A percentile compares a stretch with the other conserved stretches of the same genome.
Conservation (phyloP, 2,888 invertebrate species). For the Panorpa germanica region DNA sequence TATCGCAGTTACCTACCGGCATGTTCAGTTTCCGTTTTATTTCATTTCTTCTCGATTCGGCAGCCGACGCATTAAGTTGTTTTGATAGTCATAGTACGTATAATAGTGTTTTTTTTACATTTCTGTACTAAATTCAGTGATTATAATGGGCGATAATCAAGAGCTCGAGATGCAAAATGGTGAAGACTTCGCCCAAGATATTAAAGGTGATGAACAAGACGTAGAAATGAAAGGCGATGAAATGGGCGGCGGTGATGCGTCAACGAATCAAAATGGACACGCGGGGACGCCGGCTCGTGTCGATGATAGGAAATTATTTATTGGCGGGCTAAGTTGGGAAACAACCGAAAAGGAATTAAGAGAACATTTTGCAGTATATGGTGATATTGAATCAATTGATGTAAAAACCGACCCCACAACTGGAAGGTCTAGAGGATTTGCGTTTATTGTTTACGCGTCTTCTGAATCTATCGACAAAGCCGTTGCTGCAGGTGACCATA, state of each 20-base stretch:
- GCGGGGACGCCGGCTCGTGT: slow-evolving; percentile 52
- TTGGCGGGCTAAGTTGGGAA: slow-evolving; percentile 97
- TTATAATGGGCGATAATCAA: too few species aligned
- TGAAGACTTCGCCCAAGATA: slow-evolving; percentile 49
- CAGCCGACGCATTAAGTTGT: too few species aligned
- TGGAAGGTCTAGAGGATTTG: slow-evolving; percentile 77
- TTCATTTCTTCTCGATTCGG: too few species aligned
- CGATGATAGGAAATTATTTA: slow-evolving; percentile 91
- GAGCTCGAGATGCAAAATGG: slow-evolving; percentile 45
- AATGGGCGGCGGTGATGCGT: slow-evolving; percentile 45
- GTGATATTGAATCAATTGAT: slow-evolving; percentile 78
- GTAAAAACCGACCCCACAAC: slow-evolving; percentile 83
- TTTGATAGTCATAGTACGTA: too few species aligned
- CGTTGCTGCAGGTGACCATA: slow-evolving; percentile 60
- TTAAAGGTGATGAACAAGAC: slow-evolving; percentile 43
- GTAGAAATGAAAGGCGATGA: slow-evolving; percentile 33
- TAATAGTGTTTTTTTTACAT: too few species aligned
- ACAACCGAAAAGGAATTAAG: slow-evolving; percentile 88
- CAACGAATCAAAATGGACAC: slow-evolving; percentile 48
- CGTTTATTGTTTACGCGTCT: slow-evolving; percentile 75
- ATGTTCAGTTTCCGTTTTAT: too few species aligned
- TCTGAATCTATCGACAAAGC: slow-evolving; percentile 73
- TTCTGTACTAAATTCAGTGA: too few species aligned
- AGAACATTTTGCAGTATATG: slow-evolving; percentile 73
- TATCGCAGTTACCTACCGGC: too few species aligned